Percentiles rank a stretch among this genome's conserved stretches.
phyloP scores from a whole-genome alignment of 2,113 vertebrate species.

The Takifugu flavidus region DNA sequence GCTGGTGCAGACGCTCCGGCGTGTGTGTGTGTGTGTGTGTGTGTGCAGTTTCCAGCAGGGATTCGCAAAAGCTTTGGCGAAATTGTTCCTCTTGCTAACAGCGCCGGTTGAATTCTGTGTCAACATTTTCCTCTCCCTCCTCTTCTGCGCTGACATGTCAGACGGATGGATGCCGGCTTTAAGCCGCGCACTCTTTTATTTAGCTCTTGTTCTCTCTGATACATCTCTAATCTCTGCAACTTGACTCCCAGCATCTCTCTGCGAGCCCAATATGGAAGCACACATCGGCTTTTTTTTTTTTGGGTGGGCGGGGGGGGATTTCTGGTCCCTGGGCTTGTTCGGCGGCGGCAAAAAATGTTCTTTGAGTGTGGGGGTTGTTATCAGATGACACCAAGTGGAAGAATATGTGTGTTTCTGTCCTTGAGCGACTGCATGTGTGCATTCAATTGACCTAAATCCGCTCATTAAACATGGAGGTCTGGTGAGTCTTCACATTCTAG shows the following conservation, averaged over 20 bases:
- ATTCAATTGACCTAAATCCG: slow-evolving; percentile 40
- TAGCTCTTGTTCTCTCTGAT: slow-evolving; percentile 58
- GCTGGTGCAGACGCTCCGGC: slow-evolving; percentile 37
- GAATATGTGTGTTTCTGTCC: slow-evolving; percentile 18
- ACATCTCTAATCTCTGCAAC: slow-evolving; percentile 48
- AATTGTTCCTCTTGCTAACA: slow-evolving; percentile 4
- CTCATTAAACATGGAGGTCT: slow-evolving; percentile 33
- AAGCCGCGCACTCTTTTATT: slow-evolving; percentile 59
- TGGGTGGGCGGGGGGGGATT: no score
- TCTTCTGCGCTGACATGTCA: slow-evolving; percentile 38
- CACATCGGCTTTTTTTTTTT: slow-evolving; percentile 1
- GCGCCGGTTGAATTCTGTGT: no score
- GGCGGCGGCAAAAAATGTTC: no score
- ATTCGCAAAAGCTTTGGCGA: slow-evolving; percentile 1
- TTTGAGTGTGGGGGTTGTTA: no score
- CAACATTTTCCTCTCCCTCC: slow-evolving; percentile 12
- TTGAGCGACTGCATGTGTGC: slow-evolving; percentile 22
- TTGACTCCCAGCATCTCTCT: slow-evolving; percentile 39
- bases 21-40: not conserved
- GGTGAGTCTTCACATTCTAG: slow-evolving; percentile 8
- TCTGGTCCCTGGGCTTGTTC: not conserved
- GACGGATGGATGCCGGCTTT: slow-evolving; percentile 43
- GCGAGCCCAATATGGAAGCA: slow-evolving; percentile 25
- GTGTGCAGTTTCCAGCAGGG: not conserved
- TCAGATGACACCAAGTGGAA: slow-evolving; percentile 1